Conservation (phyloP, 2,888 invertebrate species). For the Adela reaumurella region DNA sequence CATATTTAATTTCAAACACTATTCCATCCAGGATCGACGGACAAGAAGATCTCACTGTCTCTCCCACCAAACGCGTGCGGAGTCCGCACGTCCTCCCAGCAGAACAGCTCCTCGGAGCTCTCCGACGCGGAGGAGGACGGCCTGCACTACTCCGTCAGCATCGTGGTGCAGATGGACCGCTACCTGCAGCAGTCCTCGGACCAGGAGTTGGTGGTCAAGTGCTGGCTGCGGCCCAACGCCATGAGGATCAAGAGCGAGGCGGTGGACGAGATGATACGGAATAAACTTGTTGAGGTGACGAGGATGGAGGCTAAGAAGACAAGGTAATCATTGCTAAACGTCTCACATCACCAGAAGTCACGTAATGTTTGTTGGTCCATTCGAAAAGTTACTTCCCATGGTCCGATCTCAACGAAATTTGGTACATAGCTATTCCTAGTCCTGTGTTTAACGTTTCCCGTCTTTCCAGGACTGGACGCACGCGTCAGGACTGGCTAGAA, state of each 20-base stretch:
- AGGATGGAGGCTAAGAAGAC: constrained; percentile 35
- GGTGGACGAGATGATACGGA: constrained; percentile 49
- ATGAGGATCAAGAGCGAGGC: constrained; percentile 54
- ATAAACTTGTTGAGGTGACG: constrained; percentile 41
- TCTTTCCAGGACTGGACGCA: constrained; percentile 53
- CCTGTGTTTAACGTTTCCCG: not conserved
- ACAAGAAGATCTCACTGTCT: constrained; percentile 41
- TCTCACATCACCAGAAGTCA: too few relatives aligned
- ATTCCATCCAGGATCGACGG: constrained; percentile 41
- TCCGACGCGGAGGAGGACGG: constrained; percentile 38
- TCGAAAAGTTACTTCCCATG: too few relatives aligned
- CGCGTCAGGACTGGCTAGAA: constrained; percentile 48
- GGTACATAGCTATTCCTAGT: too few relatives aligned
- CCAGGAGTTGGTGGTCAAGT: constrained; percentile 41
- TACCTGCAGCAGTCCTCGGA: constrained; percentile 71
- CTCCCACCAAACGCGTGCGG: constrained; percentile 67
- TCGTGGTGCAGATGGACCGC: constrained; percentile 73
- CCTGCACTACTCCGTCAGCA: constrained; percentile 61
- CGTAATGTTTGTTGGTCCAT: too few relatives aligned
- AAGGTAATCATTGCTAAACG: constrained; percentile 21
- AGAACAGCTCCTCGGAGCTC: constrained; percentile 28
- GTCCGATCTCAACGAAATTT: too few relatives aligned
- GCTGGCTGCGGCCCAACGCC: constrained; percentile 53
- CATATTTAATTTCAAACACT: constrained; percentile 14
- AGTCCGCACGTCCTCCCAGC: constrained; percentile 54